Evolutionary conservation across 2,113 vertebrate genomes (phyloP), one percentile per base, ranked within the genome.

Genomic region (Poecilia latipinna): DNA sequence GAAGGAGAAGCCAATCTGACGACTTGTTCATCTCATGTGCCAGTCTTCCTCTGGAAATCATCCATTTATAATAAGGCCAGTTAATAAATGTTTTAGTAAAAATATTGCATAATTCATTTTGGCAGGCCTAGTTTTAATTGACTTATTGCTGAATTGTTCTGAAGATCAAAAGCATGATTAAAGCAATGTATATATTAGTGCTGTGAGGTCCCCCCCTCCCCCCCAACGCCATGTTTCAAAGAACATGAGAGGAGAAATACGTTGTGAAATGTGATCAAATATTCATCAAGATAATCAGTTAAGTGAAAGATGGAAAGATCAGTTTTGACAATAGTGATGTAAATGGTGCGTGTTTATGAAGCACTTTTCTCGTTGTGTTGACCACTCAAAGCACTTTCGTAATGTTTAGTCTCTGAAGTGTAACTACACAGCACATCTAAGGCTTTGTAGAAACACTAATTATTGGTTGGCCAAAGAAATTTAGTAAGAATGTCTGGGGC

Each of bases 71-170:
- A 95, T 94, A 92, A 93, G 91, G 88, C 85, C 69, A 74, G 86
- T 91, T 94, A 92, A 94, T 95, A 94, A 95, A 95, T 94, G 94
- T 95, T 94, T 94, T 94, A 94, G 93, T 94, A 94, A 94, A 94
- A 84, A 88, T 86, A 82, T 86, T 94, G 92, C 93, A 94, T 95
- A 92, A 95, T 95, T 95, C 86, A 94, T 94, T 84, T 91, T 85
- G 76, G 91, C 88, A 92, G 93, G 83, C 92, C 93, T 90, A 91
- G 90, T 93, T 94, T 94, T 95, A 94, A 95, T 94, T 94, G 94
- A 94, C 90, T 94, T 93, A 94, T 93, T 79, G 89, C 84, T 65
- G 89, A 92, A 93, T 93, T 92, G 91, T 93, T 87, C 85, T 80
- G 89, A 86, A 91, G 92, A 95, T 94, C 92, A 94, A 94, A 94